Conservation (phyloP, 2,113 vertebrate genomes). For the Zapus hudsonius region DNA sequence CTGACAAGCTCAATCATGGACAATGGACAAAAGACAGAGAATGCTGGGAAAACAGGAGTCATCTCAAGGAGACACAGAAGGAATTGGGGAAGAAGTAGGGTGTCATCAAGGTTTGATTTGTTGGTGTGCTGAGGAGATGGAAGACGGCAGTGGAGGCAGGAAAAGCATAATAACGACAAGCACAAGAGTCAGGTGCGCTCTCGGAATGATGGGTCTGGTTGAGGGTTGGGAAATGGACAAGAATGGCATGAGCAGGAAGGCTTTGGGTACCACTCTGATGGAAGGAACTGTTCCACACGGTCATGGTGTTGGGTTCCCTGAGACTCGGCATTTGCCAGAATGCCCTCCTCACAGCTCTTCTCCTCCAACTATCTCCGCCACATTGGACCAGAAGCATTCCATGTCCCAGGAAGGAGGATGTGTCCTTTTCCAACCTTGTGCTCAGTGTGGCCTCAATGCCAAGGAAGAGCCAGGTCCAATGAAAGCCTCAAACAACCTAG, state of each 20-base stretch:
- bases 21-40: not conserved
- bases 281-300: not conserved
- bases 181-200: no score
- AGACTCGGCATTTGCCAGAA: not conserved
- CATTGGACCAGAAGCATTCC: not conserved
- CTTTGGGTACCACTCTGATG: not conserved
- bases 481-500: not conserved
- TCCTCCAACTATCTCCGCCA: not conserved
- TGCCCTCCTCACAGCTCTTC: not conserved
- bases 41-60: not conserved
- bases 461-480: not conserved
- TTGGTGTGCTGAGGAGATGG: not conserved
- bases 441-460: not conserved
- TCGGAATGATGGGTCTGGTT: not conserved
- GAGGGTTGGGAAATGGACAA: not conserved
- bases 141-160: not conserved
- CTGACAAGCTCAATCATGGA: not conserved
- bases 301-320: rapidly evolving
- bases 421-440: not conserved
- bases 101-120: not conserved
- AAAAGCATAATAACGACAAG: not conserved
- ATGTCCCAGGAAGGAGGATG: not conserved
- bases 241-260: not conserved
- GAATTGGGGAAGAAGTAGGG: not conserved
- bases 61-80: not conserved